Base-by-base conservation (phyloP, 2,888 invertebrate genomes). In the Thyatira batis region DNA sequence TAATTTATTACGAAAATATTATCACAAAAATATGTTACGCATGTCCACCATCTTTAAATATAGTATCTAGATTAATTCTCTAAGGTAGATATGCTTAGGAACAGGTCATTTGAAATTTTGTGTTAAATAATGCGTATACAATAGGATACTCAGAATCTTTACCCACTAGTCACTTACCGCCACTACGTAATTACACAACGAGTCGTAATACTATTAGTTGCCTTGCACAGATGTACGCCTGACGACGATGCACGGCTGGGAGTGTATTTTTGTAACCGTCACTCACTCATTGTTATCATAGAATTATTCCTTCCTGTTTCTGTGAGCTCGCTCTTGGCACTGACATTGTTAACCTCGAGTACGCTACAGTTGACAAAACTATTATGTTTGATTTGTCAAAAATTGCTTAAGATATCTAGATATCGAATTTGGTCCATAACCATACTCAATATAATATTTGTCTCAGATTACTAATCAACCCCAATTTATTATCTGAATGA, bases 201-300 rank as follows among this genome's bases (percentile, higher is more conserved):
- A 59, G 54, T 44, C 55, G 65, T 61, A 70, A 66, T 66, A 69
- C 65, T 71, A 67, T 65, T 63, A 67, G 66, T 54, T 50, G 45
- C 53, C 54, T 51, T 52, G 48, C 55, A 52, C 49, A 45, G 43
- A 49, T 55, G 51, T 54, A 58, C 65, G 75, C 73, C 71, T 63
- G 69, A 74, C 70, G 73, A 73, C 74, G 67, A 66, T 71, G 71
- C 80, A 73, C 75, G 83, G 84, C 87, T 83, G 85, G 84, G 84
- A 80, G 76, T 73, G 84, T 90, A 91, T 91, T 90, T 90, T 84
- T 57, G 85, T 85, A 80, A 67, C 74, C 77, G 71, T 70, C 79
- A 69, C 65, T 62, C 78, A 80, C 76, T 76, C 78, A 79, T 81
- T 80, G 80, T 84, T 84, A 85, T 83, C 79, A 76, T 69, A 69